Base-by-base conservation (phyloP, 30 jellyfish, hydroid and myxozoan genomes). In the Aurelia aurita region DNA sequence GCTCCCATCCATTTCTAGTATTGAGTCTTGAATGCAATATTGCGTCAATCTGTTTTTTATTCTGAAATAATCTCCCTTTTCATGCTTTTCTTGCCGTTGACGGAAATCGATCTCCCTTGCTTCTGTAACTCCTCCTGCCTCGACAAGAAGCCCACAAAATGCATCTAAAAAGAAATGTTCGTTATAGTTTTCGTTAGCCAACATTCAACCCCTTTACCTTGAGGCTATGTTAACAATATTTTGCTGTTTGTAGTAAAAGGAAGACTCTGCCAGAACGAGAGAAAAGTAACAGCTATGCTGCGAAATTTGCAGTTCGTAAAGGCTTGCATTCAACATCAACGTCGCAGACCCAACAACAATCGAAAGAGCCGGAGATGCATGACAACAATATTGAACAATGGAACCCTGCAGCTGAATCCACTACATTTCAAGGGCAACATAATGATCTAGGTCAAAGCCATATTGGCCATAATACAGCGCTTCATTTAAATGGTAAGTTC, bases 231-330 rank as follows among this genome's bases (percentile, higher is more conserved):
- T 31, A 31, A 31, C 43, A 31, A 6, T 1, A 39, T 39, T 39
- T 39, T 39, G 51, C 35, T 44, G 1, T 27, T 49, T 54, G 27
- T 18, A 77, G 88, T 68, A 89, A 63, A 59, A 89, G 64, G 76
- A 82, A 74, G 51, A 21, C 65, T n/a, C 39, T 31, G 18, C 20
- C 39, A 11, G 92, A 67, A 29, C 83, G 79, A 75, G 91, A 90
- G 23, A 85, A 69, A 44, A 35, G 80, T 27, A 83, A 83, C 32
- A 80, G 96, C 72, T 90, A 90, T 62, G 97, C 97, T 8, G 97
- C 97, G 2, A 83, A 84, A 45, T 90, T 90, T 90, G 95, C 96
- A 5, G 89, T 82, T 11, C 90, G 94, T 1, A 82, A 82, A 58
- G 60, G 72, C 55, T 19, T 87, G 26, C 66, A 69, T 29, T n/a